Conservation (phyloP, 2,888 invertebrate genomes). For the Congeria kusceri region DNA sequence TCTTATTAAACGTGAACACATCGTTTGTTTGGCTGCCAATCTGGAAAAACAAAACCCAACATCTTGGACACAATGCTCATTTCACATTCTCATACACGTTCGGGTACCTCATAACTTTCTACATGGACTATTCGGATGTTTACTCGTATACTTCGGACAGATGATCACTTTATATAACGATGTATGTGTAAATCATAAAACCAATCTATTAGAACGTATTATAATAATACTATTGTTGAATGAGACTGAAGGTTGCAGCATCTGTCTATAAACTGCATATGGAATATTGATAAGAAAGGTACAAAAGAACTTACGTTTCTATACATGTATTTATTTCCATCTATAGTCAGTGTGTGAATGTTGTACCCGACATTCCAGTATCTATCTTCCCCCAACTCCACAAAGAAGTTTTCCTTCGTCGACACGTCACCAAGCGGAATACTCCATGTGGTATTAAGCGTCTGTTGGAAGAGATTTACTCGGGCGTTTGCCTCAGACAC, state of each 20-base stretch:
- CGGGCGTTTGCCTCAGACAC: slow-evolving; percentile 32
- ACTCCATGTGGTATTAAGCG: slow-evolving; percentile 56
- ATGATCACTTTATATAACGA: no score
- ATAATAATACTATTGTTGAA: no score
- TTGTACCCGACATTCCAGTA: slow-evolving; percentile 73
- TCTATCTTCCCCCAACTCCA: slow-evolving; percentile 67
- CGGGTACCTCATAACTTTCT: no score
- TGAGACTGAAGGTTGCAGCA: no score
- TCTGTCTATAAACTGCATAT: not conserved
- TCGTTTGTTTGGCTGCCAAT: slow-evolving; percentile 55
- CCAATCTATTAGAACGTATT: no score
- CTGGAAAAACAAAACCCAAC: slow-evolving; percentile 38
- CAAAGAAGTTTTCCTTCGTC: slow-evolving; percentile 51
- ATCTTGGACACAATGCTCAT: no score
- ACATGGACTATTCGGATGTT: no score
- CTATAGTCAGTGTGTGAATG: slow-evolving; percentile 34
- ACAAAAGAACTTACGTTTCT: slow-evolving; percentile 53
- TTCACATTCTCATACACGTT: no score
- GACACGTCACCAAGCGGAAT: slow-evolving; percentile 31
- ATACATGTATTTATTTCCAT: slow-evolving; percentile 26
- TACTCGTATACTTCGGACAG: no score
- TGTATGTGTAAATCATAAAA: no score
- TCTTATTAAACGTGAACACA: slow-evolving; percentile 35
- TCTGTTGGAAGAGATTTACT: slow-evolving; percentile 62
- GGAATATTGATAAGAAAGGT: not conserved